A percentile compares a stretch with the other conserved stretches of the same genome.
phyloP scores from a whole-genome alignment of 2,113 vertebrate genomes.

The Acanthochromis polyacanthus region DNA sequence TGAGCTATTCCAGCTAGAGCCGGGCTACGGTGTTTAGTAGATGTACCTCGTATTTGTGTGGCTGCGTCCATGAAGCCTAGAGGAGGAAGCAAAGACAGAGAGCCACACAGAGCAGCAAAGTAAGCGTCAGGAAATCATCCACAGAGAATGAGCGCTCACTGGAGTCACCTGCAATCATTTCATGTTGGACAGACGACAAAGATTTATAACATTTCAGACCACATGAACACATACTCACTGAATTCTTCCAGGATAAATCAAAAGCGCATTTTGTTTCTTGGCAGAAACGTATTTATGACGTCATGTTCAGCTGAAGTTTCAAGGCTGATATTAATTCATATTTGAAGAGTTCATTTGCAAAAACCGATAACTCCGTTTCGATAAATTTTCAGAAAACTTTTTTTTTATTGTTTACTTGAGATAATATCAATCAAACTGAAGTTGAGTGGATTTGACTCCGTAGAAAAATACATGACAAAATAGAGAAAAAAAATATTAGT shows the following conservation, averaged over 20 bases:
- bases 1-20: slow-evolving; percentile 64
- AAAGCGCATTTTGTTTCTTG: background rate
- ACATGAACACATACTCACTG: background rate
- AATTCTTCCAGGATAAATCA: background rate
- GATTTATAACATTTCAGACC: slow-evolving; percentile 3
- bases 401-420: no score
- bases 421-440: no score
- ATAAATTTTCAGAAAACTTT: no score
- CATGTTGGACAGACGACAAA: background rate
- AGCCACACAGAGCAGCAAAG: slow-evolving; percentile 74
- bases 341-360: no score
- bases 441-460: no score
- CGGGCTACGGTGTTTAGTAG: slow-evolving; percentile 87
- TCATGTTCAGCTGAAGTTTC: background rate
- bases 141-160: slow-evolving; percentile 13
- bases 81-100: slow-evolving; percentile 85
- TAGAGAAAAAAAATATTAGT: no score
- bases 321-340: background rate
- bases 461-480: no score
- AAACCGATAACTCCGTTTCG: no score
- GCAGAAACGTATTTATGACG: no score
- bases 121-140: slow-evolving; percentile 54
- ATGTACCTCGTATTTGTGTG: slow-evolving; percentile 98
- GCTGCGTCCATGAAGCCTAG: slow-evolving; percentile 99
- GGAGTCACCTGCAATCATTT: slow-evolving; percentile 11